phyloP scores from a whole-genome alignment of 2,888 invertebrate species.

The Apodemia mormo region DNA sequence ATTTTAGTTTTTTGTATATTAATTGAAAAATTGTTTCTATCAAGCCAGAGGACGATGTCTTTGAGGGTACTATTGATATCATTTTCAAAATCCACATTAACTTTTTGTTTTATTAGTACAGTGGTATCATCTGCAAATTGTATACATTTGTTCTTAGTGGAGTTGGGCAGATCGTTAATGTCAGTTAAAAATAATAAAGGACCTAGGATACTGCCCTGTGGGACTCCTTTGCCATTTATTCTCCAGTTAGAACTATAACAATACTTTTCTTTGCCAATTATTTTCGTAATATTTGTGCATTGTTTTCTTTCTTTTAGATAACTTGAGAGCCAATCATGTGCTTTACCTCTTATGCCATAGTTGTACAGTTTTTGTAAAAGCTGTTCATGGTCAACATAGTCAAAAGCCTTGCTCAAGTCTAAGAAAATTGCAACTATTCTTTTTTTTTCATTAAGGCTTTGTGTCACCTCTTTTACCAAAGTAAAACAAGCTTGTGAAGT shows the following conservation, averaged over 20 bases:
- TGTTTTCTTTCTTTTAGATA: conserved; percentile 3
- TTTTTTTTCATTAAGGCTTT: neutral
- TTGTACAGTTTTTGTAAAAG: conserved; percentile 1
- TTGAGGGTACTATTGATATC: neutral
- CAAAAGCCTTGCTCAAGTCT: neutral
- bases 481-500: conserved; percentile 1
- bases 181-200: no score
- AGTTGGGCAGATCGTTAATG: no score
- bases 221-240: no score
- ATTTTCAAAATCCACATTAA: no score
- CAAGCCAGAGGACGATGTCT: neutral
- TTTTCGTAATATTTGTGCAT: neutral
- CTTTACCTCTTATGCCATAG: neutral
- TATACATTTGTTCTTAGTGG: no score
- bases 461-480: neutral
- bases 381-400: neutral
- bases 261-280: neutral
- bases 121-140: no score
- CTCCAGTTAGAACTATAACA: no score
- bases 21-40: neutral
- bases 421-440: neutral
- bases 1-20: conserved; percentile 6
- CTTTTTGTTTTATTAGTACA: no score
- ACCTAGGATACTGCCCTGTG: no score
- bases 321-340: conserved; percentile 6